Base-by-base conservation (phyloP, 1,140 invertebrate genomes). In the Macrotrachela quadricornifera region DNA sequence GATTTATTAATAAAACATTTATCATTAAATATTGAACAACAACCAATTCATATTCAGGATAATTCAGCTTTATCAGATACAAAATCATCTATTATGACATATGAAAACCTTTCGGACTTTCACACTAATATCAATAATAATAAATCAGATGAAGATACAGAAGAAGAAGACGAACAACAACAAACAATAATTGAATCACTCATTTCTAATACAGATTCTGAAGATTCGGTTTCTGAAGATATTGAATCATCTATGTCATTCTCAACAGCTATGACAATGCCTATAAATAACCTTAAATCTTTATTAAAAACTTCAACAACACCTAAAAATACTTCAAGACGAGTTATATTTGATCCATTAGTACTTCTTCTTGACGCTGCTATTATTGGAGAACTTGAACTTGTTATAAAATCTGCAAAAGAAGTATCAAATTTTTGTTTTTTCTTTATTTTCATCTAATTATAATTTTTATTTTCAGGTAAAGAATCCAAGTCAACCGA, bases 341-440 rank as follows among this genome's bases (percentile, higher is more conserved):
- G 46, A 21, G 46, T 97, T 11, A 91, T 85, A 65, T 97, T 97
- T 66, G 91, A 97, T 75, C 91, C 92, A 11, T 73, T 96, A 50
- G 91, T 91, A 4, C 73, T 99, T 21, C 71, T 96, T 11, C 71
- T 97, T 56, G 92, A 99, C 69, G 92, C 91, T 21, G 91, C 91
- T 60, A 74, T 97, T 46, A 92, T 97, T 71, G 92, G 92, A 30
- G 91, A 99, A 71, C 74, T 96, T 57, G 91, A 96, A 63, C 75
- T 96, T 47, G 91, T 99, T 2, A 84, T 82, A 68, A 86, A 85
- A 68, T 92, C 87, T 43, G 85, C 88, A 21, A 78, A 79, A 62
- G 83, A 94, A 75, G 90, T 94, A 38, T 13, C 15, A 6, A 2
- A 9, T 46, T 10, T 13, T 3, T 4, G 3, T 17, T 21, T 13